Conservation (phyloP, 2,113 vertebrate species). For the Rhegmatorhina hoffmannsi region DNA sequence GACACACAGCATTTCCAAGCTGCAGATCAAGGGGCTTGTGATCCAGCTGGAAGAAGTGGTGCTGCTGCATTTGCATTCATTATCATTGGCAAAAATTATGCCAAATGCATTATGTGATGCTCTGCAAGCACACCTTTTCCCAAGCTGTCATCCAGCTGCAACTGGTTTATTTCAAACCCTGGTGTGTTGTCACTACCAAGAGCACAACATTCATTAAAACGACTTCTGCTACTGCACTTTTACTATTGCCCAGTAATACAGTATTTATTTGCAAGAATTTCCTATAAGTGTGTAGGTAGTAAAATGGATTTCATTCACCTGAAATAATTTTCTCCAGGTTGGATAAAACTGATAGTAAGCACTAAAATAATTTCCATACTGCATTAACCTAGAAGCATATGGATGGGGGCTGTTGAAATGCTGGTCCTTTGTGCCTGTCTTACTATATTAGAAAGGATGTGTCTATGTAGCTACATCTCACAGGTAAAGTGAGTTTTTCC, state of each 20-base stretch:
- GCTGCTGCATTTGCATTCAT: not conserved
- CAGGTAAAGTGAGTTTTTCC: not conserved
- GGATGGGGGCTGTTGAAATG: not conserved
- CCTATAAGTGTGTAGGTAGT: not conserved
- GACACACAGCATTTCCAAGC: not conserved
- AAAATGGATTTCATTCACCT: not conserved
- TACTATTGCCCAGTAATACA: not conserved
- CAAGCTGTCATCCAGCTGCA: not conserved
- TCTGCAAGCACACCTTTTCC: not conserved
- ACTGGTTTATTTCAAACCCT: not conserved
- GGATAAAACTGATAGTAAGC: not conserved
- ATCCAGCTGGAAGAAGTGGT: not conserved
- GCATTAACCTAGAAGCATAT: not conserved
- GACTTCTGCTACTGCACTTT: not conserved
- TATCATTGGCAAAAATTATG: not conserved
- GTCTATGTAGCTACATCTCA: not conserved
- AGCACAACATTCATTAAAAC: not conserved
- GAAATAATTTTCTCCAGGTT: not conserved
- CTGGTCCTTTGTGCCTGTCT: not conserved
- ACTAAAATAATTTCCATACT: not conserved
- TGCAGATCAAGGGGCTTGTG: not conserved
- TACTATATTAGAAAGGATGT: not conserved
- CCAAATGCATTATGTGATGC: not conserved
- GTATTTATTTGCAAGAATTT: slow-evolving; percentile 7
- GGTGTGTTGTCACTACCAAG: not conserved